These are phyloP conservation scores for Noctua janthe DNA, from an alignment of 2,888 invertebrate genomes.

Conservation along the genomic window DNA sequence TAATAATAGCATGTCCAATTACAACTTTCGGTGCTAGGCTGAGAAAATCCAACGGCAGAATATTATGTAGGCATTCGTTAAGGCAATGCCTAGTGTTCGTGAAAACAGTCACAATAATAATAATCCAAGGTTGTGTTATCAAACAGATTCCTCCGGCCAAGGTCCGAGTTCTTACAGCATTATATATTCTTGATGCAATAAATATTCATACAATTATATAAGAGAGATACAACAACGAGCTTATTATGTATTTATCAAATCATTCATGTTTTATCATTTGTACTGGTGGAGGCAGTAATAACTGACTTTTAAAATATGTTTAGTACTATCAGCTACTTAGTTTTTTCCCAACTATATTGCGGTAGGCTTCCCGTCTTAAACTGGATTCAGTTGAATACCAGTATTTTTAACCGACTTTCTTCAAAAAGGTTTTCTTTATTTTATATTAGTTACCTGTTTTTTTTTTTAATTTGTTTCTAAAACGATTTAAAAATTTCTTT, in stretches of 20 bases:
- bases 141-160: not conserved
- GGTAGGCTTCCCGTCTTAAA: not conserved
- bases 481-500: no score
- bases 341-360: not conserved
- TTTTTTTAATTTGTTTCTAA: no score
- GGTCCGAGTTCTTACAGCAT: conserved; percentile 34
- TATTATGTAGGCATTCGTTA: not conserved
- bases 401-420: no score
- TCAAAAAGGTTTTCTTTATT: no score
- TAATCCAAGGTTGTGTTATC: conserved; percentile 33
- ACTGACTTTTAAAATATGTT: not conserved
- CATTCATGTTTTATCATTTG: not conserved
- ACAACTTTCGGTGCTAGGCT: not conserved
- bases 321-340: not conserved
- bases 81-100: not conserved
- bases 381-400: no score
- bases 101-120: not conserved
- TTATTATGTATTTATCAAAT: conserved; percentile 20
- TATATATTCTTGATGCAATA: conserved; percentile 28
- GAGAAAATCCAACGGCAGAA: not conserved
- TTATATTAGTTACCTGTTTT: no score
- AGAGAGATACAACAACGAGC: conserved; percentile 9
- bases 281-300: not conserved
- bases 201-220: conserved; percentile 35
- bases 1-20: not conserved